These are phyloP conservation scores for Opisthograptis luteolata DNA, from an alignment of 2,888 invertebrate species.

Conservation along the genomic window DNA sequence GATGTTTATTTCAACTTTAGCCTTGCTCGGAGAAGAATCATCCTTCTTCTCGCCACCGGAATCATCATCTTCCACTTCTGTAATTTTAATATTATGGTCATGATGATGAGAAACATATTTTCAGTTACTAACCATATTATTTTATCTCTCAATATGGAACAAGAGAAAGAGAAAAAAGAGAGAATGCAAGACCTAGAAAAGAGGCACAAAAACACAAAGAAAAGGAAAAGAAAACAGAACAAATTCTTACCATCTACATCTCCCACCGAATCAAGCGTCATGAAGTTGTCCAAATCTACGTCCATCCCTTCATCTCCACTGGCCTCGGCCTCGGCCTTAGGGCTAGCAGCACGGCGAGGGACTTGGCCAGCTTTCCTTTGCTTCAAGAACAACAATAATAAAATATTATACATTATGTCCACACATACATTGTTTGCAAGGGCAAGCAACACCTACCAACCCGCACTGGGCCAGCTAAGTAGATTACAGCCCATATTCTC, in stretches of 20 bases:
- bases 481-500: no score
- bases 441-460: no score
- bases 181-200: no score
- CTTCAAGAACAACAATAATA: slow-evolving; percentile 29
- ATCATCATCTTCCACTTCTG: slow-evolving; percentile 85
- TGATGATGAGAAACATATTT: no score
- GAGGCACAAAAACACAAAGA: no score
- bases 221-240: slow-evolving; percentile 12
- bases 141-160: no score
- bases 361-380: slow-evolving; percentile 70
- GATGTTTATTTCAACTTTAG: slow-evolving; percentile 88
- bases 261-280: slow-evolving; percentile 95
- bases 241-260: slow-evolving; percentile 88
- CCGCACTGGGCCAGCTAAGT: no score
- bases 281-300: slow-evolving; percentile 92
- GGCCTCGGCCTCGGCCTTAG: slow-evolving; percentile 86
- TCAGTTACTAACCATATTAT: no score
- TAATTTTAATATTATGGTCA: not conserved
- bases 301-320: slow-evolving; percentile 89
- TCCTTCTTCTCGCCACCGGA: slow-evolving; percentile 85
- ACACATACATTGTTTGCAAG: no score
- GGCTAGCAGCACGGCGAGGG: slow-evolving; percentile 64
- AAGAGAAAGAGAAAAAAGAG: no score
- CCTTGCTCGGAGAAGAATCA: slow-evolving; percentile 78
- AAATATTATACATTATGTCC: no score